phyloP scores from a whole-genome alignment of 2,113 vertebrate genomes.

The Macrotis lagotis region DNA sequence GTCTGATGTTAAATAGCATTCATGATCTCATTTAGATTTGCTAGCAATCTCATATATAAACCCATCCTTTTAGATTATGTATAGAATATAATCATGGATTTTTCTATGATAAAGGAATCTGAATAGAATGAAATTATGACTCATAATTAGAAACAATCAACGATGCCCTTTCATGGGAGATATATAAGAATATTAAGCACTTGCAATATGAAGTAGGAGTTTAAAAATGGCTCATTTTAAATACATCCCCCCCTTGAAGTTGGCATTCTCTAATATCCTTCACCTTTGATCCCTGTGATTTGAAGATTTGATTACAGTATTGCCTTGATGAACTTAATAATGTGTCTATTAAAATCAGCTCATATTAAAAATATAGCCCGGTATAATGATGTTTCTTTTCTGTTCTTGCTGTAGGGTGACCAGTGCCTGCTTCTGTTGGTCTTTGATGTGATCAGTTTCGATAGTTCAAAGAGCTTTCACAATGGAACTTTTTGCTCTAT shows the following conservation, averaged over 20 bases:
- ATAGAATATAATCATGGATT: constrained; percentile 52
- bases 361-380: constrained; percentile 63
- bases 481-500: constrained; percentile 78
- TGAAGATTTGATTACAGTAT: constrained; percentile 47
- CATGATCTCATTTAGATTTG: neutral
- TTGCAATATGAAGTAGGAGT: constrained; percentile 66
- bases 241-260: constrained; percentile 55
- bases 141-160: constrained; percentile 58
- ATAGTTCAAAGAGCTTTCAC: constrained; percentile 73
- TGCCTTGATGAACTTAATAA: constrained; percentile 71
- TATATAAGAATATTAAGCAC: constrained; percentile 73
- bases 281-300: constrained; percentile 54
- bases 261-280: constrained; percentile 63
- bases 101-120: constrained; percentile 61
- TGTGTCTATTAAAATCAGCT: constrained; percentile 66
- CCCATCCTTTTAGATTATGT: neutral
- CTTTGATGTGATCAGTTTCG: constrained; percentile 75
- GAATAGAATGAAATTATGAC: constrained; percentile 69
- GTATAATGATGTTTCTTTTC: constrained; percentile 78
- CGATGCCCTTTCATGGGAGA: constrained; percentile 72
- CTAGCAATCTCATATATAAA: neutral
- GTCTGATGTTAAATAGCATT: neutral
- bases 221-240: constrained; percentile 57
- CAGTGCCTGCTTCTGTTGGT: constrained; percentile 61
- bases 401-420: constrained; percentile 77